These are phyloP conservation scores for Steatornis caripensis DNA, from an alignment of 2,113 vertebrate genomes.

Conservation along the genomic window DNA sequence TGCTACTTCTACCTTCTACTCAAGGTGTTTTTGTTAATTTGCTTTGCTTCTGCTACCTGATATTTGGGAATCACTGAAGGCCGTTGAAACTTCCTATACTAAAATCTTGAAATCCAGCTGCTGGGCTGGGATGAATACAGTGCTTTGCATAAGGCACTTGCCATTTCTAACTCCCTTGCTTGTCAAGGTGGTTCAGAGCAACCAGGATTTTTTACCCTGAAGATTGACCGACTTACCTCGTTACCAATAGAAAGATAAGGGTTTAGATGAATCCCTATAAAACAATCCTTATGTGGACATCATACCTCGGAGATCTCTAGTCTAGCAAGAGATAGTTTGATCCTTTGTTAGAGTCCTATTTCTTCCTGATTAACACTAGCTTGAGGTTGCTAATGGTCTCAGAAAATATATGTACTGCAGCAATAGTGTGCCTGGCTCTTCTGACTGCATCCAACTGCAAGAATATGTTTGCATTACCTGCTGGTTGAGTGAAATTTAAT, in stretches of 20 bases:
- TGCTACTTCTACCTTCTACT: fast-evolving
- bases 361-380: background rate
- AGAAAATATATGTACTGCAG: background rate
- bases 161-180: background rate
- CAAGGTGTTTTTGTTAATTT: background rate
- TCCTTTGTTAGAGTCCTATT: background rate
- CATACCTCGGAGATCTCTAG: background rate
- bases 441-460: background rate
- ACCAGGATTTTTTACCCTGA: background rate
- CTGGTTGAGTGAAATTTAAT: background rate
- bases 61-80: background rate
- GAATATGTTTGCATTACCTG: background rate
- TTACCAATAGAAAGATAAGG: background rate
- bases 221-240: background rate
- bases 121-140: background rate
- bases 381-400: background rate
- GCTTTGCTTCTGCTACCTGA: background rate
- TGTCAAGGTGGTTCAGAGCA: background rate
- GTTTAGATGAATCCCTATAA: background rate
- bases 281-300: background rate
- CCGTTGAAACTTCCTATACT: background rate
- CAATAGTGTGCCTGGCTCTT: background rate
- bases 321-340: background rate
- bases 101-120: background rate
- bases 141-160: background rate